Evolutionary conservation across 2,113 vertebrate genomes (phyloP), one percentile per base, ranked within the genome.

Genomic region (Psilopsiagon aurifrons): DNA sequence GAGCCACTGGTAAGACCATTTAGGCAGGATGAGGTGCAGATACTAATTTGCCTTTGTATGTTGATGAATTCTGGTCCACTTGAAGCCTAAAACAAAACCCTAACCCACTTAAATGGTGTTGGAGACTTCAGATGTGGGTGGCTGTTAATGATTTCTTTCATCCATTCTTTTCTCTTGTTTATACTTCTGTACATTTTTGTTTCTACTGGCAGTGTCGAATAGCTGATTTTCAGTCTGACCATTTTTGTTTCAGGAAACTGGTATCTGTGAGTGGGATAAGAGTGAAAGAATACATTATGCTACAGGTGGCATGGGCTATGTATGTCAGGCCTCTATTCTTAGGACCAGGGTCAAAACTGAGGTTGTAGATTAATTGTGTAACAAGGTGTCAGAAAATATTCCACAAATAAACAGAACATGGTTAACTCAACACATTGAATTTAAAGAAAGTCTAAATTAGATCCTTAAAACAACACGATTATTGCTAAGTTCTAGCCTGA

Each of bases 371-470:
- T 98, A 98, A 98, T 97, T 98, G 90, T 97, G 97, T 97, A 98
- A 98, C 96, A 98, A 98, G 96, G 97, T 98, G 98, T 98, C 98
- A 98, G 96, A 98, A 98, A 98, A 98, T 97, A 98, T 98, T 98
- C 97, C 96, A 97, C 88, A 98, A 98, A 98, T 98, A 98, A 98
- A 98, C 98, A 98, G 91, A 95, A 92, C 86, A 96, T 37, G 96
- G 69, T 75, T 96, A 98, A 98, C 96, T 98, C 93, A 97, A 98
- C 97, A 97, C 96, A 88, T 94, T 97, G 96, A 94, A 96, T 97
- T 96, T 97, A 97, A 73, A 97, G 94, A 97, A 96, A 96, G 90
- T 98, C 95, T 98, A 98, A 98, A 98, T 97, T 96, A 95, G 95
- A 83, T 95, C 94, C 96, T 98, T 98, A 97, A 98, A 98, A 98